Evolutionary conservation across 1,140 invertebrate genomes (phyloP).

Genomic region (Streblospio benedicti): DNA sequence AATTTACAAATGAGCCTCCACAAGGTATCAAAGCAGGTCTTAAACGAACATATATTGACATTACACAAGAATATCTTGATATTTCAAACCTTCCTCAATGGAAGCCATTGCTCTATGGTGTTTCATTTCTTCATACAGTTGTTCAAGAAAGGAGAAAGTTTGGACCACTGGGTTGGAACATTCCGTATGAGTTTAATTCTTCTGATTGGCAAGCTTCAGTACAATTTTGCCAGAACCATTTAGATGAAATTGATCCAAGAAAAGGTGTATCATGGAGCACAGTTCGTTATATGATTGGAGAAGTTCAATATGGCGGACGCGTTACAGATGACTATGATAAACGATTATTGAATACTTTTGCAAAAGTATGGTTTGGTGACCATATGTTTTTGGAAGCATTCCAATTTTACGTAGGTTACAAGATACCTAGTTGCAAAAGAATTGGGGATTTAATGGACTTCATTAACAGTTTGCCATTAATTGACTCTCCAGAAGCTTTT

Average conservation of each 20-base stretch:
- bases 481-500: conserved; percentile 89
- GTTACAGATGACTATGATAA: conserved; percentile 95
- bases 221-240: conserved; percentile 91
- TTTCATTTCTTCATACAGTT: conserved; percentile 68
- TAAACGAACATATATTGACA: conserved; percentile 49
- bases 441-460: conserved; percentile 37
- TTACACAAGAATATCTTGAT: conserved; percentile 85
- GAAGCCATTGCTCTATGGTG: conserved; percentile 84
- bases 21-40: conserved; percentile 46
- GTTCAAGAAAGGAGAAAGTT: conserved; percentile 74
- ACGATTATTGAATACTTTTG: conserved; percentile 75
- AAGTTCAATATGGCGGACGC: conserved; percentile 91
- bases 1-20: conserved; percentile 47
- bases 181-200: conserved; percentile 81
- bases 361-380: conserved; percentile 41
- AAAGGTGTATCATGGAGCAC: conserved; percentile 51
- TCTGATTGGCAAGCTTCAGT: conserved; percentile 39
- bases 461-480: conserved; percentile 71
- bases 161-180: conserved; percentile 86
- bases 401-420: conserved; percentile 47
- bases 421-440: conserved; percentile 43
- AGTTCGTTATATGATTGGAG: conserved; percentile 61
- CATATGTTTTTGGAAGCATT: conserved; percentile 51
- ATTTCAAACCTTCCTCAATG: conserved; percentile 83
- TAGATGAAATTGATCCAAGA: conserved; percentile 94